Base-by-base conservation (phyloP, 2,113 vertebrate genomes). In the Toxotes chatareus region DNA sequence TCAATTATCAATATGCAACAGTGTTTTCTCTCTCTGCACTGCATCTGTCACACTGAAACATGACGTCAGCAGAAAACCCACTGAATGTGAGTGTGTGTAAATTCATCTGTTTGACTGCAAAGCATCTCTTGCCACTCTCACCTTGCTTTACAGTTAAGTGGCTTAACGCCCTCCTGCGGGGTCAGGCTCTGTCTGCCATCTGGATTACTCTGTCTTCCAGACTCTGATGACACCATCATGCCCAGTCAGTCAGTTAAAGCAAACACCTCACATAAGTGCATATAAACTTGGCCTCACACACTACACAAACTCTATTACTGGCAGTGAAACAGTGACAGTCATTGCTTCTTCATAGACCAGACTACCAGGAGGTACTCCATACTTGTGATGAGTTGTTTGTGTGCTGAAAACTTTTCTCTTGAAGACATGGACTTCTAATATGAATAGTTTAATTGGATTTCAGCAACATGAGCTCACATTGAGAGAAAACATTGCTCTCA, bases 101-200 rank as follows among this genome's bases (percentile, higher is more conserved):
- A 79, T 71, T 82, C 66, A 60, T 60, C 42, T 17, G 47, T 76
- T 72, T 59, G 42, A 69, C 40, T 56, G 72, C 63, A 49, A 64
- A 44, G 63, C 53, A 75, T 86, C 76, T 47, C 27, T 71, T 27
- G 64, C 81, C 85, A 86, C 85, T 90, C 86, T 90, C 86, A 89
- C 87, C 71, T 42, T 74, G 76, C 44, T 40, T 62, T 81, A 73
- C 75, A 78, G 51, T 68, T 91, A 89, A 93, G 89, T 89, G 84
- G 92, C 79, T 93, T 93, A 91, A 70, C 57, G 89, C 79, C 78
- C 78, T 82, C 89, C 78, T 40, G 69, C 64, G 47, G 88, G 83
- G 88, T 80, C 76, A 79, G 82, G 82, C 16, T 64, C 57, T 7
- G 89, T 90, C 89, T 91, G 89, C 90, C 80, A 82, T 79, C 87